These are phyloP conservation scores for Drosophila teissieri DNA, from an alignment of 1,140 invertebrate genomes.

Conservation along the genomic window DNA sequence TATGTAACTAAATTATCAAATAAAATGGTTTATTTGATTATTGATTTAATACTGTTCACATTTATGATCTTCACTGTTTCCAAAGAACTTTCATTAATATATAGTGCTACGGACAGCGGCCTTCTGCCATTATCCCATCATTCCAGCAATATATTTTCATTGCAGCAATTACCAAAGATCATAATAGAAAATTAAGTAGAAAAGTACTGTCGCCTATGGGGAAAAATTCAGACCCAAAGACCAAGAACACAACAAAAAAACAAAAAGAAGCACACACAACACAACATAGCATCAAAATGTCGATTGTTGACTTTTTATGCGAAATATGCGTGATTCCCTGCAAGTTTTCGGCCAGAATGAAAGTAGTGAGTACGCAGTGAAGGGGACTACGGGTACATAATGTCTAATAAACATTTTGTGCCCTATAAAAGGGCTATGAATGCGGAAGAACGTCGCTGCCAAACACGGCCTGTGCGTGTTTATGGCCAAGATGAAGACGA, in stretches of 20 bases:
- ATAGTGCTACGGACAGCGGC: not conserved
- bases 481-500: conserved; percentile 56
- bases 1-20: not conserved
- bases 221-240: not conserved
- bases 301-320: conserved; percentile 75
- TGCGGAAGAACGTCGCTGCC: conserved; percentile 70
- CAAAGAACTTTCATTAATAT: conserved; percentile 17
- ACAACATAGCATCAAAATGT: conserved; percentile 65
- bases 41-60: no score
- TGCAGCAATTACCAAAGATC: conserved; percentile 45
- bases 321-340: conserved; percentile 70
- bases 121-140: not conserved
- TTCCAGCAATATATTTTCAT: conserved; percentile 39
- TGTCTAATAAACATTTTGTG: conserved; percentile 81
- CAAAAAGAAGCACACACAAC: not conserved
- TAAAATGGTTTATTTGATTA: not conserved
- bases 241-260: not conserved
- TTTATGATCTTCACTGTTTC: no score
- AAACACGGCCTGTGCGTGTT: conserved; percentile 79
- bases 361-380: not conserved
- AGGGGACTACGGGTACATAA: conserved; percentile 44
- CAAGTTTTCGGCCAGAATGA: conserved; percentile 29
- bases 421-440: conserved; percentile 54
- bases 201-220: conserved; percentile 16
- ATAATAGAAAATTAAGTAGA: conserved; percentile 50